Base-by-base conservation (phyloP, 2,888 invertebrate genomes). In the Athripsodes cinereus region DNA sequence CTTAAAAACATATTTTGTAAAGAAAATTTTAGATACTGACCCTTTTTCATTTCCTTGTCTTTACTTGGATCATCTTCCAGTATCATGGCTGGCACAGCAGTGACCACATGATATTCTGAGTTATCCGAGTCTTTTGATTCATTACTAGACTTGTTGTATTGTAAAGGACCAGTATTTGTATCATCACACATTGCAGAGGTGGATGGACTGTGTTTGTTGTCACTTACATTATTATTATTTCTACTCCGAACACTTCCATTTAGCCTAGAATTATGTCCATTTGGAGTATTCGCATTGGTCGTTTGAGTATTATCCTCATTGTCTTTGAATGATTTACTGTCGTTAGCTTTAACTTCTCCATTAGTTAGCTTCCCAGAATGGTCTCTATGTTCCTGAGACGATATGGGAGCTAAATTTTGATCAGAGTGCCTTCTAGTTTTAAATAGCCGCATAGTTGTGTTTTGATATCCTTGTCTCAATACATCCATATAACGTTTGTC, bases 41-140 rank as follows among this genome's bases (percentile, higher is more conserved):
- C 81, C 74, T 78, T 80, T 63, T 81, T 82, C 75, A 82, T 82
- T 61, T 72, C 73, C 20, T 72, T 70, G 70, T 82, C 80, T 68
- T 73, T 75, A 55, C 75, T 77, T 11, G 65, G 64, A 66, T 84
- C 84, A 69, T 87, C 87, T 70, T 88, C 88, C 71, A 88, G 83
- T 71, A 88, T 85, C 72, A 87, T 84, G 66, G 87, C 88, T 61
- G 88, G 88, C 65, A 88, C 79, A 64, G 88, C 88, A 66, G 87
- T 88, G 69, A 88, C 88, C 70, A 86, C 81, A 69, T 86, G 84
- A 73, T 86, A 88, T 71, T 85, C 86, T 53, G 77, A 60, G 34
- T 22, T 57, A 20, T 55, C 46, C 8, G n/a, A 16, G 3, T 48
- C 47, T 11, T 53, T 50, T 10, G 19, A 18, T 6, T 47, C 13